Base-by-base conservation (phyloP, 2,888 invertebrate genomes). In the Rotaria magnacalcarata region DNA sequence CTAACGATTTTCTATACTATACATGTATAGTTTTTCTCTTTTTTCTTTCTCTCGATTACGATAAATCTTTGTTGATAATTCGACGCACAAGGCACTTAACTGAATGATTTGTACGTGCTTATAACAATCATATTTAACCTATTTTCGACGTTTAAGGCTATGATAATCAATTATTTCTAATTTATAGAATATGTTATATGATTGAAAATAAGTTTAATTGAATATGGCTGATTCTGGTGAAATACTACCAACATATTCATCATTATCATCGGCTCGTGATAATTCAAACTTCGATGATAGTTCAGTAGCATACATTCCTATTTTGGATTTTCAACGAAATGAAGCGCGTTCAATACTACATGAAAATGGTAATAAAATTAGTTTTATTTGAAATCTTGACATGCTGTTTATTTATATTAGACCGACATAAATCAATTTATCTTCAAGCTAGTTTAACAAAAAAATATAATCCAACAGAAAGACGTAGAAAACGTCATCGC, bases 251-350 rank as follows among this genome's bases (percentile, higher is more conserved):
- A 1, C 27, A 14, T 34, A 67, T 67, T 34, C 14, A 34, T 16
- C 34, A 27, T 67, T 67, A 41, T 5, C 67, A 67, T 19, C 34
- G 16, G 19, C 34, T 19, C 34, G 19, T 34, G 16, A 27, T n/a
- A 1, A 16, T 34, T 4, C 34, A 34, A 67, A 34, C 3, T 16
- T 24, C 21, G 34, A 67, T 5, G 2, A 11, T 27, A 34, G 34
- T 16, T 16, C 34, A 34, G 1, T n/a, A 80, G 10, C 80, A 43
- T 47, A 47, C 14, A n/a, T 80, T n/a, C 80, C 80, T 43, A 47
- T 80, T 11, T 80, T 47, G 21, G 80, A 80, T 47, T 80, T 47
- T 80, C 80, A n/a, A 47, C 80, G 80, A 80, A 80, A 80, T 47
- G 80, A 80, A 80, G n/a, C 21, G 1, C 43, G 80, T n/a, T 47